Base-by-base conservation (phyloP, 1,140 invertebrate species). In the Temnothorax curvispinosus region DNA sequence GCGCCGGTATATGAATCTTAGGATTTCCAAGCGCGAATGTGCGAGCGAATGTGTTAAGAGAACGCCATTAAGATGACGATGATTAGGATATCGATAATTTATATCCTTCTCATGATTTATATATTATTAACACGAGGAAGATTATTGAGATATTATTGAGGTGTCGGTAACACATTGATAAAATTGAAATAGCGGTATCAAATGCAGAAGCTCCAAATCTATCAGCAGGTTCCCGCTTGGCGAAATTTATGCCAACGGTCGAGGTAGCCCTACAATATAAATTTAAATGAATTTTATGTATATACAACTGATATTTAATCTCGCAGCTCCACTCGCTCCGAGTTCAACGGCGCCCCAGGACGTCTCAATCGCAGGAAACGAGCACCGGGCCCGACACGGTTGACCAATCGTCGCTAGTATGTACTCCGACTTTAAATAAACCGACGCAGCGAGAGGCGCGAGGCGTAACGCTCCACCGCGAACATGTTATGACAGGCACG, bases 391-490 rank as follows among this genome's bases (percentile, higher is more conserved):
- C 52, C 9, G 41, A 69, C 7, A 69, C 7, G 18, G 67, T 64
- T 44, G 38, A 54, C 67, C 54, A 74, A 82, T 82, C 80, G 80
- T 82, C 67, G 47, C 54, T 47, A 82, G 69, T 74, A 69, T 54
- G 77, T 80, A 82, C 54, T 74, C 13, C 27, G 69, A 82, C 67
- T 72, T 58, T 82, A 82, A 82, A 82, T 82, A 82, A 82, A 82
- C 54, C 67, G 52, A 35, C 80, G 80, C 80, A 74, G 69, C 80
- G 80, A 74, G 52, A 82, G 56, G n/a, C 38, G 80, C 47, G 52
- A 82, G 56, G n/a, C 38, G 80, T 58, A 74, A 82, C 80, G 67
- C 41, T 72, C 32, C 67, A 27, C 15, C 54, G 50, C 52, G 80
- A 35, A 67, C 67, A 60, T 81, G 64, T 81, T 82, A 60, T 82